Evolutionary conservation across 2,888 invertebrate genomes (phyloP).

Genomic region (Cosmorhoe ocellata): DNA sequence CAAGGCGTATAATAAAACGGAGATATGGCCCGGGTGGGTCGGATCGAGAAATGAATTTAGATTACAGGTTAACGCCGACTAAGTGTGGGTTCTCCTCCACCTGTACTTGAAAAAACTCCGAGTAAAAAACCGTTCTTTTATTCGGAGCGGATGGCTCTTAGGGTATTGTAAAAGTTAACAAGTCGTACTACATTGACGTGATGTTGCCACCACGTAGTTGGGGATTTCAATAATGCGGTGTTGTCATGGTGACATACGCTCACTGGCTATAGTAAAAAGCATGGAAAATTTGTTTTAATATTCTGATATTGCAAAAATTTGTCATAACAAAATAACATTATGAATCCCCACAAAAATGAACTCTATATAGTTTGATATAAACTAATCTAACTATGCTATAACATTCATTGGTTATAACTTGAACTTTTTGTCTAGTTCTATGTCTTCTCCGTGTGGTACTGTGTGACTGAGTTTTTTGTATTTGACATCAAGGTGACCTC

Average conservation of each 20-base stretch:
- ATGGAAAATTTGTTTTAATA: too few species aligned
- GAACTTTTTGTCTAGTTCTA: too few species aligned
- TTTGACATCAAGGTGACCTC: too few species aligned
- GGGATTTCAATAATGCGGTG: background rate
- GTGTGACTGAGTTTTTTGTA: too few species aligned
- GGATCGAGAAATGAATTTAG: conserved; percentile 82
- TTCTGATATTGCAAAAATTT: too few species aligned
- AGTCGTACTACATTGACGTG: conserved; percentile 6
- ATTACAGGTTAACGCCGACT: conserved; percentile 81
- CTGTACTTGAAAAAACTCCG: conserved; percentile 73
- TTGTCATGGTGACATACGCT: background rate
- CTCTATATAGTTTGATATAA: too few species aligned
- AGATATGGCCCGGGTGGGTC: conserved; percentile 76
- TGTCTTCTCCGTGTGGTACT: too few species aligned
- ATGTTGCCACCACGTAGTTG: background rate
- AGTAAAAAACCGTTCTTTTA: conserved; percentile 51
- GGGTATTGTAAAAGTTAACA: conserved; percentile 13
- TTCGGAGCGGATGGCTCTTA: conserved; percentile 37
- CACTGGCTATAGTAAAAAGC: too few species aligned
- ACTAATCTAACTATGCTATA: too few species aligned
- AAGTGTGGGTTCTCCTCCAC: conserved; percentile 78
- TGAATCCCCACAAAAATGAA: too few species aligned
- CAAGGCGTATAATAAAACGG: conserved; percentile 79
- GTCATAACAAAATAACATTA: too few species aligned
- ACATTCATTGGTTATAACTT: too few species aligned